Base-by-base conservation (phyloP, 2,113 vertebrate genomes). In the Gyps fulvus region DNA sequence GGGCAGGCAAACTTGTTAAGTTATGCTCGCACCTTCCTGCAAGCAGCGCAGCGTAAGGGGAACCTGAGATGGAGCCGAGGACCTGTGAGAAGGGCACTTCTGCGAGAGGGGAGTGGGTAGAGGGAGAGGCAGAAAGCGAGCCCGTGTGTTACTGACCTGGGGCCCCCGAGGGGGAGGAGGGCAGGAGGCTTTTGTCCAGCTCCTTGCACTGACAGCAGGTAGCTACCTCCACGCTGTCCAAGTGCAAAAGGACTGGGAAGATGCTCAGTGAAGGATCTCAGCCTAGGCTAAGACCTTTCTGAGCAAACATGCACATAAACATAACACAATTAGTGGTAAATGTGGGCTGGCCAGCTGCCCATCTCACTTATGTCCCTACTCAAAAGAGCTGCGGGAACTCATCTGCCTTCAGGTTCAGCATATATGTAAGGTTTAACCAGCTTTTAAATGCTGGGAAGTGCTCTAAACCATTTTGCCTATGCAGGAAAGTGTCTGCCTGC, bases 311-410 rank as follows among this genome's bases (percentile, higher is more conserved):
- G 47, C 43, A 45, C 38, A 89, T 58, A 91, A 95, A 89, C 55
- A 54, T 10, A 47, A 13, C 10, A 21, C 26, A 78, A 52, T 89
- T 91, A 89, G 91, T 71, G 81, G 70, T 91, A 87, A 71, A 18
- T 76, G 88, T 5, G 74, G 90, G 57, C 70, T 97, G 92, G 95
- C 92, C 88, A 67, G 73, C 52, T 90, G 78, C 95, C 94, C 7
- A 1, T 47, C 69, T 70, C 34, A n/a, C 72, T 93, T 77, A 47
- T 3, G 18, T 57, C 78, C 47, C 57, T 67, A 14, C 43, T 88
- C 59, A 83, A 57, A 70, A 84, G 47, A 91, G 63, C 85, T 0
- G 2, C 10, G 5, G 23, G 57, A 93, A 43, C 71, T 80, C 50
- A 45, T 54, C 49, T 72, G 45, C 86, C 72, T 58, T 70, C 1